Base-by-base conservation (phyloP, 53 echinoderm and acorn worm genomes). In the Apostichopus leukothele region DNA sequence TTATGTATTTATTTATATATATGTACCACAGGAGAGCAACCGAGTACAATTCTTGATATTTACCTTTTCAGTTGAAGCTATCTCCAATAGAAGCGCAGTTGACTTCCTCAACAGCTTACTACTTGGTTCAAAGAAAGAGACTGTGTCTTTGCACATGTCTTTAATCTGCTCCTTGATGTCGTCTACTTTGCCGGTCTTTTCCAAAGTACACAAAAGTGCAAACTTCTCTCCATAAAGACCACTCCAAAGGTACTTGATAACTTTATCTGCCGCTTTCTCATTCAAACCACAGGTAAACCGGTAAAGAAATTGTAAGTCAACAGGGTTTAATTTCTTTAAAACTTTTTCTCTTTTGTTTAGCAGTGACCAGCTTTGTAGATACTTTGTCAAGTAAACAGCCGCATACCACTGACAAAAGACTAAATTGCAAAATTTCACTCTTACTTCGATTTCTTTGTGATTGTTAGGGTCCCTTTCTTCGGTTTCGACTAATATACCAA, bases 231-330 rank as follows among this genome's bases (percentile, higher is more conserved):
- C 75, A 75, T 75, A 25, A 21, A 75, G 39, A 16, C 39, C 39
- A 75, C 75, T 75, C 21, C 25, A 3, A 18, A 75, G 39, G 75
- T 75, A 75, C 39, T 39, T 75, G 21, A 75, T 75, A 16, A 75
- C 75, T 21, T 19, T 75, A 39, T 75, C 25, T 25, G 75, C 75
- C 10, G 75, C 75, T 75, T 22, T 75, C 75, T 75, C 8, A 75
- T 75, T 75, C 75, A 75, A 75, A 75, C 75, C 75, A 75, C 75
- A 75, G 5, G 39, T 75, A 25, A 75, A 75, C 16, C 14, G 23
- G 21, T 75, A 75, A 25, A 75, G 75, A 75, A 18, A 75, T 75
- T 75, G 75, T 25, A 25, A 75, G 21, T 75, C 23, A 75, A 75
- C 11, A 5, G 75, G 75, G 19, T 75, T 75, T 10, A 75, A 39